Percentiles rank a stretch among this genome's conserved stretches.
phyloP scores from a whole-genome alignment of 2,797 vertebrate species.

The Dendrocincla tyrannina region DNA sequence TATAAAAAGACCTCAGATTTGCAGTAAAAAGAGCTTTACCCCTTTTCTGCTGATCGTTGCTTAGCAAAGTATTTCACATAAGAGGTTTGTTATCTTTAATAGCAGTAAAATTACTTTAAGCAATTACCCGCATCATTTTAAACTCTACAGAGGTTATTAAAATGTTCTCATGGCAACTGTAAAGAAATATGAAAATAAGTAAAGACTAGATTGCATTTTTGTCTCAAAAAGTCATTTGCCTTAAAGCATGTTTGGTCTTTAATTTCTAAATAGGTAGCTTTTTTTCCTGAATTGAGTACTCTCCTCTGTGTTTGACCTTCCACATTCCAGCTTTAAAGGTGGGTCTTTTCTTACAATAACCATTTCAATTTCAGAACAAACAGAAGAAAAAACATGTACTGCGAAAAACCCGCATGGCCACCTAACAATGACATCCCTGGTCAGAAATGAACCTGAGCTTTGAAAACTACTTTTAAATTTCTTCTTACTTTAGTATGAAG shows the following conservation, averaged over 20 bases:
- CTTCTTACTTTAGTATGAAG: neutral
- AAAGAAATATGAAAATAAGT: constrained; percentile 72
- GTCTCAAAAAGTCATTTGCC: constrained; percentile 46
- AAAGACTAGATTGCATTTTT: constrained; percentile 60
- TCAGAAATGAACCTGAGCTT: neutral
- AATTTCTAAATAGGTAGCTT: constrained; percentile 29
- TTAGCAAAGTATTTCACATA: constrained; percentile 69
- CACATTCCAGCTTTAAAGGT: neutral
- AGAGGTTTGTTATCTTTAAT: constrained; percentile 77
- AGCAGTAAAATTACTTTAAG: constrained; percentile 74
- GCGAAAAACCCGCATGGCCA: neutral
- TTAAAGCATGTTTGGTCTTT: constrained; percentile 32
- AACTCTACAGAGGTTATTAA: constrained; percentile 72
- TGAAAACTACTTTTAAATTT: neutral
- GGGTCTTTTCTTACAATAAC: neutral
- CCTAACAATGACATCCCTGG: neutral
- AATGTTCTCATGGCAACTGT: constrained; percentile 66
- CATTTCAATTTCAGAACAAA: neutral
- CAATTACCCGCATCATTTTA: constrained; percentile 74
- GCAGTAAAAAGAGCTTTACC: constrained; percentile 43
- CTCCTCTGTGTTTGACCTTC: neutral
- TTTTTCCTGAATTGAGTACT: neutral
- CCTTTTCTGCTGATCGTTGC: constrained; percentile 68
- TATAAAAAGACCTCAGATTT: constrained; percentile 61
- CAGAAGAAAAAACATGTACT: neutral